A percentile compares a stretch with the other conserved stretches of the same genome.
Evolutionary conservation across 2,113 vertebrate species (phyloP).

Genomic region (Chloropsis hardwickii): DNA sequence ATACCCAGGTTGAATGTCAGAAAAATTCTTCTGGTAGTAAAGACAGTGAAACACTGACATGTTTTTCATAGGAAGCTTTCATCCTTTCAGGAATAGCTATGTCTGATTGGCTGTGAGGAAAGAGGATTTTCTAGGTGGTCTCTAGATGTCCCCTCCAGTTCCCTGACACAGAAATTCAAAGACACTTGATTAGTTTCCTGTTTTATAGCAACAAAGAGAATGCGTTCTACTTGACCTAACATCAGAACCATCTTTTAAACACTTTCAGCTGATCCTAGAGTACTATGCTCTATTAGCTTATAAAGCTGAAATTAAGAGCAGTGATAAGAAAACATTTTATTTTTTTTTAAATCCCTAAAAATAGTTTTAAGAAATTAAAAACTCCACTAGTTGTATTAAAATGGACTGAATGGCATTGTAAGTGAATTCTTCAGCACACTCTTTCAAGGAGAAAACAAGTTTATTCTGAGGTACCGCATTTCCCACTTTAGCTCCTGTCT

Average conservation of each 20-base stretch:
- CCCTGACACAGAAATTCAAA: background rate
- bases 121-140: background rate
- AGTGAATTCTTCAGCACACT: background rate
- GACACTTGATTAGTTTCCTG: background rate
- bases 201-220: background rate
- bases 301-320: background rate
- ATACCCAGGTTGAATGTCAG: background rate
- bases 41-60: background rate
- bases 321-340: background rate
- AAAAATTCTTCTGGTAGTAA: background rate
- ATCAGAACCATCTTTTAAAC: background rate
- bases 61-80: background rate
- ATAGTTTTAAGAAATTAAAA: background rate
- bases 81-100: background rate
- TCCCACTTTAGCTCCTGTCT: conserved; percentile 37
- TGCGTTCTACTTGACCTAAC: background rate
- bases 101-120: background rate
- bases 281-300: background rate
- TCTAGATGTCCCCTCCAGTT: background rate
- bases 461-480: conserved; percentile 1
- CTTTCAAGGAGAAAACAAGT: conserved; percentile 12
- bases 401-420: background rate
- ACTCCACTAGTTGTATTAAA: background rate
- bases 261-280: background rate
- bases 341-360: background rate